phyloP scores from a whole-genome alignment of 2,797 vertebrate genomes.

The Dicrostonyx torquatus region DNA sequence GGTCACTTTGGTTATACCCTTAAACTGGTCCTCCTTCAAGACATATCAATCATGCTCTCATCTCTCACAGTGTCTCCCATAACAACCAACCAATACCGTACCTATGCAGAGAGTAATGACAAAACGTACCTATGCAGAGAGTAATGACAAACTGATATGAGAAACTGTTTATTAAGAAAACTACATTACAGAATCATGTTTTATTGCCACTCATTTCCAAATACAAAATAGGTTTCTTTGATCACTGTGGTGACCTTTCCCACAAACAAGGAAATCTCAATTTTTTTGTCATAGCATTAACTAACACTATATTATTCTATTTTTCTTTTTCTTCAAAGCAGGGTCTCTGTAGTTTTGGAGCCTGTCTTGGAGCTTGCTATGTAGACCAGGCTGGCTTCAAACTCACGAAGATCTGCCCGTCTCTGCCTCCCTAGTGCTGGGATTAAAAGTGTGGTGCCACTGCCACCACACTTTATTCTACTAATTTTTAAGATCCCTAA shows the following conservation, averaged over 20 bases:
- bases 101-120: background rate
- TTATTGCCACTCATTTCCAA: constrained; percentile 26
- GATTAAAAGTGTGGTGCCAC: too few species aligned
- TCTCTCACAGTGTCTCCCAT: background rate
- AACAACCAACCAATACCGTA: background rate
- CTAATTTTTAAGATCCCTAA: constrained; percentile 6
- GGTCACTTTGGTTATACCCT: background rate
- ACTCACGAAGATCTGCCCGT: too few species aligned
- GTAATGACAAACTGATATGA: background rate
- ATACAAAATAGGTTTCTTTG: constrained; percentile 29
- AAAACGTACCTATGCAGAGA: background rate
- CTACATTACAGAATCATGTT: background rate
- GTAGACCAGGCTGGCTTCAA: too few species aligned
- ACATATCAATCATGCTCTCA: background rate
- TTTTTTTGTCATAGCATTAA: constrained; percentile 18
- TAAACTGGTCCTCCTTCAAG: background rate
- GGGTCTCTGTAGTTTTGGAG: too few species aligned
- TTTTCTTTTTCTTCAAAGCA: too few species aligned
- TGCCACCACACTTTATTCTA: background rate
- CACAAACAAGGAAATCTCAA: constrained; percentile 49
- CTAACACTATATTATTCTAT: constrained; percentile 41
- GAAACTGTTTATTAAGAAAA: background rate
- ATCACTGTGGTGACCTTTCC: background rate
- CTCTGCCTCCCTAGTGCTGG: too few species aligned
- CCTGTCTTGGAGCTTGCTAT: too few species aligned